phyloP scores from a whole-genome alignment of 2,113 vertebrate genomes.

The Caranx melampygus region DNA sequence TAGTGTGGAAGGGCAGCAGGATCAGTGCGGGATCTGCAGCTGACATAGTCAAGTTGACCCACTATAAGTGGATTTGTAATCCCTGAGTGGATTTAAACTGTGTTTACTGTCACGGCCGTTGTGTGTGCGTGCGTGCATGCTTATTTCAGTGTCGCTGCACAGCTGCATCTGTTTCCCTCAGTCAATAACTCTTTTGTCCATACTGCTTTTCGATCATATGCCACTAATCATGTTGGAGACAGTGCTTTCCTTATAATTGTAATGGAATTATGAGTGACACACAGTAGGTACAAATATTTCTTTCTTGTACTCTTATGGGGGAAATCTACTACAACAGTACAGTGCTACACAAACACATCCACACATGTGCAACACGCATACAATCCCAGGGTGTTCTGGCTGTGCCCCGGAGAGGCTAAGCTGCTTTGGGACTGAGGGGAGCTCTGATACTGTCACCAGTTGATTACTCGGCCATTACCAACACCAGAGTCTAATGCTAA shows the following conservation, averaged over 20 bases:
- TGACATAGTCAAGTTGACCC: slow-evolving; percentile 72
- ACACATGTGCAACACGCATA: slow-evolving; percentile 50
- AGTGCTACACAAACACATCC: slow-evolving; percentile 47
- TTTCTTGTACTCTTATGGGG: slow-evolving; percentile 8
- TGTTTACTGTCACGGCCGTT: slow-evolving; percentile 67
- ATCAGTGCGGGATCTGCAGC: slow-evolving; percentile 68
- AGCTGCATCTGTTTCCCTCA: slow-evolving; percentile 68
- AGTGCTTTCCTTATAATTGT: slow-evolving; percentile 19
- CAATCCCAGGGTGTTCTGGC: slow-evolving; percentile 58
- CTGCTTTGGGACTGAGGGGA: slow-evolving; percentile 70
- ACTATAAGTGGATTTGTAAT: slow-evolving; percentile 81
- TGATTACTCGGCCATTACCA: slow-evolving; percentile 76
- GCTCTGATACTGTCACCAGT: slow-evolving; percentile 74
- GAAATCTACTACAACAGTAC: slow-evolving; percentile 7
- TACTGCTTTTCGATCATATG: slow-evolving; percentile 56
- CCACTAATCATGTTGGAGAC: slow-evolving; percentile 35
- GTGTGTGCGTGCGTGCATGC: slow-evolving; percentile 49
- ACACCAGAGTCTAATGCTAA: slow-evolving; percentile 61
- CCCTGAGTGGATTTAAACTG: slow-evolving; percentile 78
- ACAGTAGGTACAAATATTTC: slow-evolving; percentile 26
- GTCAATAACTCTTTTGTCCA: slow-evolving; percentile 44
- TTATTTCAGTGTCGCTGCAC: slow-evolving; percentile 55
- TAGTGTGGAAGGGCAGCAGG: slow-evolving; percentile 48
- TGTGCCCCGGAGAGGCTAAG: slow-evolving; percentile 66
- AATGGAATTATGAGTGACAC: slow-evolving; percentile 25